phyloP scores from a whole-genome alignment of 2,797 vertebrate genomes.

The Leucoraja ocellata region DNA sequence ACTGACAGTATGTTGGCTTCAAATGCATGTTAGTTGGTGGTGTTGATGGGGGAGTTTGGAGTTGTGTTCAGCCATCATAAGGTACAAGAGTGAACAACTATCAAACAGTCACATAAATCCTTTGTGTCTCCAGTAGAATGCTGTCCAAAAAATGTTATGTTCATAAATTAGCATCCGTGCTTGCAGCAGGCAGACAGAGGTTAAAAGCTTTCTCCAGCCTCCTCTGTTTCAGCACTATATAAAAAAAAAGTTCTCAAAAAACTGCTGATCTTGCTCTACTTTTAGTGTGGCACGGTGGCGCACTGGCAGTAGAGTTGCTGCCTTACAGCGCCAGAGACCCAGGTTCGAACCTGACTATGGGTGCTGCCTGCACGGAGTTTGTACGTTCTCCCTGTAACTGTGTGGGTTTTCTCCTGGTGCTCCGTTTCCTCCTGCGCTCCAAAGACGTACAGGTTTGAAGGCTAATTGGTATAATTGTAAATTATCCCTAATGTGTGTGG shows the following conservation, averaged over 20 bases:
- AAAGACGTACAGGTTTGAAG: too few species aligned
- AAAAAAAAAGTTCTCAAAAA: background rate
- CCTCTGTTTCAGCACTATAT: background rate
- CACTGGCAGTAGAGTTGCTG: too few species aligned
- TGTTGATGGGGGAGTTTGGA: background rate
- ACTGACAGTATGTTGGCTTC: constrained; percentile 7
- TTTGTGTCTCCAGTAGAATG: background rate
- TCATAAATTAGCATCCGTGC: background rate
- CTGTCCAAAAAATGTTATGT: background rate
- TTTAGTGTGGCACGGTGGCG: too few species aligned
- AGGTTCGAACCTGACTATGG: too few species aligned
- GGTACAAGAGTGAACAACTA: background rate
- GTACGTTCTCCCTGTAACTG: too few species aligned
- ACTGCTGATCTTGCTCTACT: too few species aligned
- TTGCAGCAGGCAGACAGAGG: background rate
- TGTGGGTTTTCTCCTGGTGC: too few species aligned
- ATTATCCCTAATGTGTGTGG: too few species aligned
- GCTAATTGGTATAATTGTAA: too few species aligned
- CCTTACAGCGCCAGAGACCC: too few species aligned
- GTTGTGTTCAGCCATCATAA: background rate
- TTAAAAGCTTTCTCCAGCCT: background rate
- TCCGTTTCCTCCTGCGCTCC: too few species aligned
- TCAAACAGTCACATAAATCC: background rate
- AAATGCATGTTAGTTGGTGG: background rate
- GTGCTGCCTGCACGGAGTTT: too few species aligned